These are phyloP conservation scores for Clostera curtula DNA, from an alignment of 2,888 invertebrate genomes.

Conservation along the genomic window DNA sequence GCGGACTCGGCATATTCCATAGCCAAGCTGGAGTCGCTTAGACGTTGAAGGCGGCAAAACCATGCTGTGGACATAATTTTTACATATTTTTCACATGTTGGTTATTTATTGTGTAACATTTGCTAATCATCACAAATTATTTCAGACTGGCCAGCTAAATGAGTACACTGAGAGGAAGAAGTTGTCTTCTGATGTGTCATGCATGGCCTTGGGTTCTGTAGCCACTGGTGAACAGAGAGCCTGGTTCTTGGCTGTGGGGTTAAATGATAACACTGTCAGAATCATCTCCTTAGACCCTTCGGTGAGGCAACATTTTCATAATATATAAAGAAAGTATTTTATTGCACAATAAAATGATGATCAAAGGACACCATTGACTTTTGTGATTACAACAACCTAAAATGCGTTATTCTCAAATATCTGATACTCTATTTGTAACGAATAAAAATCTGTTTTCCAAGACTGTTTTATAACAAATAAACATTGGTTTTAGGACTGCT, in stretches of 20 bases:
- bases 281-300: conserved; percentile 98
- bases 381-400: conserved; percentile 65
- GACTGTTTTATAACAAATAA: not conserved
- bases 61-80: conserved; percentile 77
- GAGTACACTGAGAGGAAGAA: conserved; percentile 98
- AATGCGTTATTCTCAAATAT: conserved; percentile 67
- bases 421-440: conserved; percentile 30
- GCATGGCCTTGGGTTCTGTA: conserved; percentile 98
- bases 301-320: conserved; percentile 53
- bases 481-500: conserved; percentile 81
- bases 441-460: not conserved
- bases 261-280: conserved; percentile 96
- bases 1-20: conserved; percentile 82
- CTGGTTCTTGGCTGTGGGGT: conserved; percentile 95
- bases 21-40: conserved; percentile 80
- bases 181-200: conserved; percentile 97
- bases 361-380: conserved; percentile 70
- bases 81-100: not conserved
- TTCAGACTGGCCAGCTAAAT: conserved; percentile 96
- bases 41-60: conserved; percentile 80
- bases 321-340: not conserved
- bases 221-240: conserved; percentile 96
- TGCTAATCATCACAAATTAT: conserved; percentile 21
- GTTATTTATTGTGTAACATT: conserved; percentile 3
- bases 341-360: conserved; percentile 49